Percentiles rank a stretch among this genome's conserved stretches.
Conservation (phyloP, 2,113 vertebrate genomes). For the Prionailurus viverrinus region DNA sequence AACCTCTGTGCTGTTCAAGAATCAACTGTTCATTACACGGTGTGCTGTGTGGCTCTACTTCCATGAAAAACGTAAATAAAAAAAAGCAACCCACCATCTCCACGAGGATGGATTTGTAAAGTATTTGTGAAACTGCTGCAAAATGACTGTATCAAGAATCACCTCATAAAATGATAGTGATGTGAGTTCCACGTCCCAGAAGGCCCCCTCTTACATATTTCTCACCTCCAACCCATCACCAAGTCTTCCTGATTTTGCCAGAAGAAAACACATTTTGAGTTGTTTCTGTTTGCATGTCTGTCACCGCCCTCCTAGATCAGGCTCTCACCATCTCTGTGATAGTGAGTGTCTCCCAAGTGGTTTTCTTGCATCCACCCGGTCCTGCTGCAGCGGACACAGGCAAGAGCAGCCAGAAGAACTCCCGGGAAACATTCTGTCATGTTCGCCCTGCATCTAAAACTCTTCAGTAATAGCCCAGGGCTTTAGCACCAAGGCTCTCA, state of each 20-base stretch:
- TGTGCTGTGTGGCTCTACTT: not conserved
- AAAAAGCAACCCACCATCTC: not conserved
- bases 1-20: not conserved
- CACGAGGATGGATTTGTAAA: not conserved
- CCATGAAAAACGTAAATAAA: slow-evolving; percentile 38
- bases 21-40: not conserved
- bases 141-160: slow-evolving; percentile 25
- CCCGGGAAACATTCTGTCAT: not conserved
- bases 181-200: not conserved
- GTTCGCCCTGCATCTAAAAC: not conserved
- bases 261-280: not conserved
- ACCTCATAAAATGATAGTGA: not conserved
- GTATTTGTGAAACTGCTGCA: not conserved
- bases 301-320: not conserved
- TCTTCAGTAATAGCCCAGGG: not conserved
- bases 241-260: not conserved
- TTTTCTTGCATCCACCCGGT: not conserved
- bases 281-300: not conserved
- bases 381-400: not conserved
- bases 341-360: not conserved
- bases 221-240: not conserved
- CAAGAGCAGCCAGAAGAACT: not conserved
- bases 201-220: not conserved
- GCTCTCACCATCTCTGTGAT: too few species aligned
- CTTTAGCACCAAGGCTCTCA: not conserved